These are phyloP conservation scores for Phallusia fumigata DNA, from an alignment of 23 tunicate genomes.

Conservation along the genomic window DNA sequence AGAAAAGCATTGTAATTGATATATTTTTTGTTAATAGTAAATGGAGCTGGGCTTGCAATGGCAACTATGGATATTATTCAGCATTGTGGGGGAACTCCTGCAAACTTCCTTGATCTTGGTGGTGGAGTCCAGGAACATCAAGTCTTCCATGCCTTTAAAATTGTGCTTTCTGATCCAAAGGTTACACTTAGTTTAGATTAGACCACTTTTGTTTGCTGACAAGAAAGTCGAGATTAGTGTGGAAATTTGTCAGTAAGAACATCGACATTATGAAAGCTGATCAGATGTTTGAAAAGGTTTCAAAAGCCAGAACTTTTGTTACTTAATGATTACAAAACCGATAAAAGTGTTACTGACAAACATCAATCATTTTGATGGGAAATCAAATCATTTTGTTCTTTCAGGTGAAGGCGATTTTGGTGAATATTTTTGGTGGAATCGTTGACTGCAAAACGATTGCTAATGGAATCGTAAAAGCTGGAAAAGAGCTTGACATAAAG, in stretches of 20 bases:
- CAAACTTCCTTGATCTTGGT: slow-evolving; percentile 95
- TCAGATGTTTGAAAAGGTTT: no score
- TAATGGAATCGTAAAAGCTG: slow-evolving; percentile 89
- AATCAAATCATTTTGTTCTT: no score
- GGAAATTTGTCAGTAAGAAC: no score
- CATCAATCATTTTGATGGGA: no score
- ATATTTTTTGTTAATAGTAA: slow-evolving; percentile 43
- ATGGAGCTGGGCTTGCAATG: slow-evolving; percentile 99
- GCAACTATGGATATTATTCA: slow-evolving; percentile 98
- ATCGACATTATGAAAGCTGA: no score
- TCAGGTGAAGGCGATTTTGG: slow-evolving; percentile 83
- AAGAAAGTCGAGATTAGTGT: no score
- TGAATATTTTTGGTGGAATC: slow-evolving; percentile 97
- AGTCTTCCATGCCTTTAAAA: slow-evolving; percentile 93
- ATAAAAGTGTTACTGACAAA: no score
- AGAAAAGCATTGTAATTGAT: background rate
- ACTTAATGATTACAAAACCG: no score
- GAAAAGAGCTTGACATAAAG: slow-evolving; percentile 65
- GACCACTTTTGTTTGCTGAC: no score
- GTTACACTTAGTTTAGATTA: no score
- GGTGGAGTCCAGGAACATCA: slow-evolving; percentile 96
- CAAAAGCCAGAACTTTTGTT: no score
- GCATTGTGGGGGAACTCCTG: slow-evolving; percentile 90
- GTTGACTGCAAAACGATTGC: slow-evolving; percentile 96
- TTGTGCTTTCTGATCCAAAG: slow-evolving; percentile 65